Evolutionary conservation across 2,888 invertebrate species (phyloP).

Genomic region (Loripinus fragilis): DNA sequence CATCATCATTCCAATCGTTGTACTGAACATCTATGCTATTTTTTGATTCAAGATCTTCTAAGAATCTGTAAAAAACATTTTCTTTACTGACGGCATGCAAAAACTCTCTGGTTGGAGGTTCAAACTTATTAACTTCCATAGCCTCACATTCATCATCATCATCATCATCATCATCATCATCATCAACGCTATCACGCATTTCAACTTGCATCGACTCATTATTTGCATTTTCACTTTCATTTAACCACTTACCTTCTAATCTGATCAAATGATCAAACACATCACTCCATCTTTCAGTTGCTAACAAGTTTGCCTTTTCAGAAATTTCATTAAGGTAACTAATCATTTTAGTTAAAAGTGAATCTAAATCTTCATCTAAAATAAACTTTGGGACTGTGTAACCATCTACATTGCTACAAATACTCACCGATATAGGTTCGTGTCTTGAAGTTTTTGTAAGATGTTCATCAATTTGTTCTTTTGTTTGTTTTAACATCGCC

Average conservation of each 20-base stretch:
- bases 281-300: neutral
- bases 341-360: slow-evolving; percentile 21
- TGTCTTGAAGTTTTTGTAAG: slow-evolving; percentile 2
- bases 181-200: slow-evolving; percentile 8
- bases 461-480: neutral
- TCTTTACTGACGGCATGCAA: slow-evolving; percentile 19
- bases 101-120: slow-evolving; percentile 31
- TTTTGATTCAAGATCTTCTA: neutral
- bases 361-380: slow-evolving; percentile 23
- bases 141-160: neutral
- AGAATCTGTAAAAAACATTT: slow-evolving; percentile 20
- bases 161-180: slow-evolving; percentile 6
- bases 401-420: slow-evolving; percentile 39
- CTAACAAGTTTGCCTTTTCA: neutral
- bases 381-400: slow-evolving; percentile 25
- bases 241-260: slow-evolving; percentile 21
- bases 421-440: slow-evolving; percentile 29
- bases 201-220: neutral
- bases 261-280: slow-evolving; percentile 12
- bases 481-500: neutral
- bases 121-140: slow-evolving; percentile 21
- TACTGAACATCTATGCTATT: neutral
- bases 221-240: neutral
- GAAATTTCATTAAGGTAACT: slow-evolving; percentile 11
- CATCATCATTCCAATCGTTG: neutral